Conservation (phyloP, 2,888 invertebrate genomes). For the Endomychus coccineus region DNA sequence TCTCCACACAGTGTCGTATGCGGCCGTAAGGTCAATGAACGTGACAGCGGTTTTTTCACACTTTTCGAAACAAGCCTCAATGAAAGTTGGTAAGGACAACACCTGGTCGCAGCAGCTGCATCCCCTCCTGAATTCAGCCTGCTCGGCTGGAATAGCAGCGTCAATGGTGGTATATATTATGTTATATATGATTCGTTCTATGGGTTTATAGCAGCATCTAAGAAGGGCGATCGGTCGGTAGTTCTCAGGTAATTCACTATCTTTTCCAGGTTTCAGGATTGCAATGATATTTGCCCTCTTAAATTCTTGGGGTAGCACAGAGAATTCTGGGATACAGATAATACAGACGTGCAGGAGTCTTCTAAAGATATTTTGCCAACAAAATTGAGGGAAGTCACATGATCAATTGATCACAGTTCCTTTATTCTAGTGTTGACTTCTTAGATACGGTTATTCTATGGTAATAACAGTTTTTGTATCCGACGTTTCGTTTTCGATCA, state of each 20-base stretch:
- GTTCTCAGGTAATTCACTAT: neutral
- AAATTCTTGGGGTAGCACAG: conserved; percentile 2
- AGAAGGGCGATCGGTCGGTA: neutral
- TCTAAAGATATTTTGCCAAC: no score
- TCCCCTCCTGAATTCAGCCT: neutral
- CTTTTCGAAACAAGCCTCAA: neutral
- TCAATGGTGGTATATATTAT: neutral
- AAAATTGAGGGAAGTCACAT: no score
- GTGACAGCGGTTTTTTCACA: conserved; percentile 15
- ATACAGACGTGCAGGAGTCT: no score
- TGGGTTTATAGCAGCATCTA: neutral
- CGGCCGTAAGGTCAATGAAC: conserved; percentile 19
- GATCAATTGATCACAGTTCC: no score
- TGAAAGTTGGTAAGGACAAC: neutral
- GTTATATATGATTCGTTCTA: neutral
- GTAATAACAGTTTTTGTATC: no score
- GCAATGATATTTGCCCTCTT: conserved; percentile 2
- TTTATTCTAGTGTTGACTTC: no score
- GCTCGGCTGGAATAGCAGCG: neutral
- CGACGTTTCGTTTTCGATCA: no score
- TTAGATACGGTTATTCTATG: no score
- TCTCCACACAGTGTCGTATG: conserved; percentile 20
- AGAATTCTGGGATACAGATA: no score
- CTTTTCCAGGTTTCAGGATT: conserved; percentile 3
- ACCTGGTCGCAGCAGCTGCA: neutral